Conservation (phyloP, 1,140 invertebrate genomes). For the Conus ventricosus region DNA sequence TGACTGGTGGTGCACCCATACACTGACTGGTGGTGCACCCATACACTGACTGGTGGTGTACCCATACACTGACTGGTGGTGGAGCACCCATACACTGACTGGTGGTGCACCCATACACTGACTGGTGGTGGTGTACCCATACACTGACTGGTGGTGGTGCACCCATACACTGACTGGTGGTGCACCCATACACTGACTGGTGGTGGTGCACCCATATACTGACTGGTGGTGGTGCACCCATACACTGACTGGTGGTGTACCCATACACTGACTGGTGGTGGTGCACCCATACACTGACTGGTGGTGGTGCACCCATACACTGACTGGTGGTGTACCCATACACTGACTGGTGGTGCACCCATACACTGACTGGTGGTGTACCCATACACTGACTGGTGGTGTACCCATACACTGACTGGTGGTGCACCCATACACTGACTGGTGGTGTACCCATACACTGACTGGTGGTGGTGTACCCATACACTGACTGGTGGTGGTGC, state of each 20-base stretch:
- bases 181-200: constrained; percentile 46
- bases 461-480: too few species aligned
- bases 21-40: constrained; percentile 44
- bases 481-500: too few species aligned
- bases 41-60: constrained; percentile 43
- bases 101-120: not conserved
- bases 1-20: constrained; percentile 42
- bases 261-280: constrained; percentile 46
- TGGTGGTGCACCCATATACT: too few species aligned
- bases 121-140: too few species aligned
- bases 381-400: constrained; percentile 43
- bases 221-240: too few species aligned
- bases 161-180: constrained; percentile 43
- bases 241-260: constrained; percentile 43
- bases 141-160: too few species aligned
- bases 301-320: not conserved
- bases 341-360: constrained; percentile 44
- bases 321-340: constrained; percentile 41
- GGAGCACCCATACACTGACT: too few species aligned
- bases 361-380: constrained; percentile 43
- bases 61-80: constrained; percentile 51
- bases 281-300: constrained; percentile 45
- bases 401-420: constrained; percentile 43
- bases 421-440: constrained; percentile 43
- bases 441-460: not conserved